phyloP scores from a whole-genome alignment of 2,113 vertebrate species.

The Lamprologus tigripictilis region DNA sequence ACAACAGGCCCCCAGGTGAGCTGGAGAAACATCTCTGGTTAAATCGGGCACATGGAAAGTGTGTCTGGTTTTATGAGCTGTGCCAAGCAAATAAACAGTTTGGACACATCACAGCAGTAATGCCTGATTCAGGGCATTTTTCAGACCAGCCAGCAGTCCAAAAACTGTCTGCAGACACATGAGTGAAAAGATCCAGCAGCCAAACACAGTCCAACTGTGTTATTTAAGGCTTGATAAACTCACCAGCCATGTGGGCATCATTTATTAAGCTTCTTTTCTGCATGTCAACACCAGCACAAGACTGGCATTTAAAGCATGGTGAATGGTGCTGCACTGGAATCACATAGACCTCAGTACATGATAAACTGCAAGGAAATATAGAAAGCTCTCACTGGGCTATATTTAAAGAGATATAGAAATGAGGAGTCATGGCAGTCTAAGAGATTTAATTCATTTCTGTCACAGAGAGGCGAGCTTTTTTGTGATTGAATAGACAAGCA shows the following conservation, averaged over 20 bases:
- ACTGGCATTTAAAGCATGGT: neutral
- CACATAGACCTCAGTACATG: neutral
- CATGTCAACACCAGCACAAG: neutral
- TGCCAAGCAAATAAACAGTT: slow-evolving; percentile 21
- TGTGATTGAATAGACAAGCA: neutral
- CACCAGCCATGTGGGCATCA: neutral
- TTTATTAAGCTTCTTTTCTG: slow-evolving; percentile 11
- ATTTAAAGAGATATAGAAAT: neutral
- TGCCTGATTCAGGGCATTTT: neutral
- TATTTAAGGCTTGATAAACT: slow-evolving; percentile 36
- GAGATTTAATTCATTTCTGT: neutral
- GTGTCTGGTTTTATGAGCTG: neutral
- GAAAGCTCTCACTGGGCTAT: neutral
- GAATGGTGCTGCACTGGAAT: neutral
- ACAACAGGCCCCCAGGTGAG: slow-evolving; percentile 28
- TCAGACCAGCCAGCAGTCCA: neutral
- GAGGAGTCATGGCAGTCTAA: neutral
- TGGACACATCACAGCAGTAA: neutral
- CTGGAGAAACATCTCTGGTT: slow-evolving; percentile 8
- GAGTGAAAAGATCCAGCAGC: slow-evolving; percentile 8
- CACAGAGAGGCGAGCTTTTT: neutral
- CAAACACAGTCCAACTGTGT: slow-evolving; percentile 8
- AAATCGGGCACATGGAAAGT: neutral
- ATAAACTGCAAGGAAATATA: neutral
- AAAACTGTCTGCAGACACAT: slow-evolving; percentile 21